Conservation (phyloP, 2,888 invertebrate genomes). For the Lasioglossum morio region DNA sequence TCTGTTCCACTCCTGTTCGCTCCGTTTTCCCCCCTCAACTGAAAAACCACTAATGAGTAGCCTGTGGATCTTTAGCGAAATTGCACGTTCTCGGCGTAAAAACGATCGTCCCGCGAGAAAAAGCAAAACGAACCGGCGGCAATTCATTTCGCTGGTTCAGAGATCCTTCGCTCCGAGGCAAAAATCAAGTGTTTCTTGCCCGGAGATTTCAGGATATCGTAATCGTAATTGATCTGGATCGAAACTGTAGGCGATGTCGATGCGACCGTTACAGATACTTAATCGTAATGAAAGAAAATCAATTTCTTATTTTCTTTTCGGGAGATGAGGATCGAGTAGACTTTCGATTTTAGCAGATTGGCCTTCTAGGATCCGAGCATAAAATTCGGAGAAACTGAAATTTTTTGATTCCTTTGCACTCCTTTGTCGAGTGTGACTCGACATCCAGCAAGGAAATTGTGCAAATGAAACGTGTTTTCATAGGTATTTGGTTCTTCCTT, state of each 20-base stretch:
- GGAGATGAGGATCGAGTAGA: background rate
- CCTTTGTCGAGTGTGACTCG: too few species aligned
- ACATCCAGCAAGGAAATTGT: too few species aligned
- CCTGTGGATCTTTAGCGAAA: slow-evolving; percentile 9
- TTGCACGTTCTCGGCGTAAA: background rate
- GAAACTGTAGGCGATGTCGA: background rate
- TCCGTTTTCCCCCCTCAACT: background rate
- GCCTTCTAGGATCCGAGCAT: background rate
- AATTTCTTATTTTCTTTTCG: too few species aligned
- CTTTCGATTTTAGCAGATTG: background rate
- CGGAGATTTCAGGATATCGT: background rate
- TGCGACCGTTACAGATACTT: background rate
- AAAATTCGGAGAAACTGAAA: background rate
- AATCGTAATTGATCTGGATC: background rate
- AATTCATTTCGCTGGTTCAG: background rate
- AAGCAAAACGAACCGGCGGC: slow-evolving; percentile 2
- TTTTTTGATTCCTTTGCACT: too few species aligned
- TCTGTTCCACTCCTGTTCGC: background rate
- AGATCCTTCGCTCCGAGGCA: background rate
- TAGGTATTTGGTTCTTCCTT: too few species aligned
- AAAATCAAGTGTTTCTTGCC: background rate
- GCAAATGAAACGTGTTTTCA: too few species aligned
- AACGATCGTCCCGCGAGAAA: background rate
- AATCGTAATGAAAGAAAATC: background rate
- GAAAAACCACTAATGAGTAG: slow-evolving; percentile 1